Evolutionary conservation across 2,797 vertebrate species (phyloP), one percentile per base, ranked within the genome.

Genomic region (Platyrinchus mystaceus): DNA sequence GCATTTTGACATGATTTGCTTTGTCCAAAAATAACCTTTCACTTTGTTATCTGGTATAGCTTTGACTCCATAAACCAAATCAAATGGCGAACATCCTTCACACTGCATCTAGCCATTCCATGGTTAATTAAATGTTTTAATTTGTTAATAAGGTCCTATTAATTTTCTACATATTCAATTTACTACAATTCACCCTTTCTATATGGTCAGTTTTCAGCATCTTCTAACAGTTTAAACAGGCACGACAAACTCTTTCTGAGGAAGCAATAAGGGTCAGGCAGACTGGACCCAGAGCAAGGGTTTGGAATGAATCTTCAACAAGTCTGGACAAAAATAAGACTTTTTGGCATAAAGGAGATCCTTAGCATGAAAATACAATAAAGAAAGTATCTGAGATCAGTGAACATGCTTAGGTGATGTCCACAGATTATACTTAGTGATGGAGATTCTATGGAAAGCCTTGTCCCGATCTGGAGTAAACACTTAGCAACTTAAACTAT

Each of bases 21-120:
- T 92, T 84, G 77, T 79, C 87, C 92, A 94, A 88, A 96, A 96
- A 93, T 41, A 90, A 73, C 28, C 46, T 97, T 95, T 95, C 16
- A 16, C 68, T 94, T 95, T 50, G 55, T 92, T 77, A 78, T 80
- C 84, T 93, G 34, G 80, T 79, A 60, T 69, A 94, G 74, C 66
- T 94, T 94, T 91, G 95, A 96, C 81, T 91, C 50, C n/a, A 53
- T 49, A 91, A 85, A 94, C 71, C 56, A 84, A 91, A 95, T 55
- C 69, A 83, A 71, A 69, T 37, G 73, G 81, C 1, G 7, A 95
- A 59, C 12, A 88, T 39, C 59, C 62, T 88, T 95, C 53, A 78
- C 28, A 46, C 15, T 67, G 34, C 58, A 50, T 23, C 39, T 60
- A 56, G 23, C 23, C 14, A 66, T 60, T 90, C 22, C 62, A 66